phyloP scores from a whole-genome alignment of 2,113 vertebrate genomes.

The Apodemus speciosus region DNA sequence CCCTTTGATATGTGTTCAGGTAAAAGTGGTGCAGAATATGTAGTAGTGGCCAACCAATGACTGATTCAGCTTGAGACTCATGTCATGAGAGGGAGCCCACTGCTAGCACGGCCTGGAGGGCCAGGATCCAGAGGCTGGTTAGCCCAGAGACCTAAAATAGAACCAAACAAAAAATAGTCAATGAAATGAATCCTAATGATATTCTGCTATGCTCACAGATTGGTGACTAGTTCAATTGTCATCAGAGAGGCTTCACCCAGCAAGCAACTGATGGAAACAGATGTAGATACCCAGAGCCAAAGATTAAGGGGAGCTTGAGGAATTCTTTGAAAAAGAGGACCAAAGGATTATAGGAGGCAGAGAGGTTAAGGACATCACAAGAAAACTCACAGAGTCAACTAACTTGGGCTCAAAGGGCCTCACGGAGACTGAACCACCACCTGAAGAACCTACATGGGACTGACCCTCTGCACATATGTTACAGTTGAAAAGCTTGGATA shows the following conservation, averaged over 20 bases:
- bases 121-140: background rate
- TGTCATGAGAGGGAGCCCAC: background rate
- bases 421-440: background rate
- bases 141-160: background rate
- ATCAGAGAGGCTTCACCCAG: background rate
- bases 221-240: background rate
- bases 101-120: background rate
- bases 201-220: background rate
- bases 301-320: background rate
- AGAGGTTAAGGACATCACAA: background rate
- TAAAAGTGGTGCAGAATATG: background rate
- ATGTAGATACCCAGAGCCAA: background rate
- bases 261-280: background rate
- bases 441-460: background rate
- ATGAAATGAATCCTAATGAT: background rate
- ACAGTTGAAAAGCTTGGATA: background rate
- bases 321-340: background rate
- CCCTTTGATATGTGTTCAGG: background rate
- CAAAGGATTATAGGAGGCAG: background rate
- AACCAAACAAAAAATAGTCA: background rate
- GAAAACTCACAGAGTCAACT: background rate
- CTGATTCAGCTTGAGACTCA: background rate
- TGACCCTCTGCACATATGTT: background rate
- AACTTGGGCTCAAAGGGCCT: background rate
- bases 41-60: background rate